Conservation (phyloP, 1,140 invertebrate species). For the Sminthurides bifidus region DNA sequence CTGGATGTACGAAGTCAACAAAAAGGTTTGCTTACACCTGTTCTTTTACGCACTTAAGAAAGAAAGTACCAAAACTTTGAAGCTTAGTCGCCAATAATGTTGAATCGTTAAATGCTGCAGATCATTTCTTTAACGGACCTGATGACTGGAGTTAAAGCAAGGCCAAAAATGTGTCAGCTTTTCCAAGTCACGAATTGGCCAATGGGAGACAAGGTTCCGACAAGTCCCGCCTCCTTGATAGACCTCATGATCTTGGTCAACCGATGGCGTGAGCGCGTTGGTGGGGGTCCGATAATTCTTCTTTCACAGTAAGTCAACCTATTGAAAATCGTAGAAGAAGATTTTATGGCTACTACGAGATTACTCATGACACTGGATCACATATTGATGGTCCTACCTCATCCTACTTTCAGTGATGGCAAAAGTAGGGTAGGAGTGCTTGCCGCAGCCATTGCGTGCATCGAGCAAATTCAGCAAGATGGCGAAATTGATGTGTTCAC, state of each 20-base stretch:
- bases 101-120: too few species aligned
- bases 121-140: slow-evolving; percentile 83
- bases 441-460: slow-evolving; percentile 91
- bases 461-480: slow-evolving; percentile 95
- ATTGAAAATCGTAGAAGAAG: background rate
- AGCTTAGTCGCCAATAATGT: too few species aligned
- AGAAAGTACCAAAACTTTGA: too few species aligned
- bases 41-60: too few species aligned
- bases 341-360: background rate
- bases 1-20: slow-evolving; percentile 92
- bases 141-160: slow-evolving; percentile 86
- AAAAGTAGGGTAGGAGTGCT: slow-evolving; percentile 87
- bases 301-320: slow-evolving; percentile 70
- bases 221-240: slow-evolving; percentile 88
- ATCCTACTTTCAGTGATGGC: slow-evolving; percentile 57
- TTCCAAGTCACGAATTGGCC: slow-evolving; percentile 95
- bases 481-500: slow-evolving; percentile 97
- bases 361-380: too few species aligned
- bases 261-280: slow-evolving; percentile 83
- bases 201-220: slow-evolving; percentile 82
- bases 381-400: too few species aligned
- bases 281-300: slow-evolving; percentile 87
- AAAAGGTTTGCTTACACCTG: too few species aligned
- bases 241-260: slow-evolving; percentile 99
- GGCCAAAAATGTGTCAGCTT: slow-evolving; percentile 78